A percentile compares a stretch with the other conserved stretches of the same genome.
Conservation (phyloP, 2,888 invertebrate species). For the Ecliptopera silaceata region DNA sequence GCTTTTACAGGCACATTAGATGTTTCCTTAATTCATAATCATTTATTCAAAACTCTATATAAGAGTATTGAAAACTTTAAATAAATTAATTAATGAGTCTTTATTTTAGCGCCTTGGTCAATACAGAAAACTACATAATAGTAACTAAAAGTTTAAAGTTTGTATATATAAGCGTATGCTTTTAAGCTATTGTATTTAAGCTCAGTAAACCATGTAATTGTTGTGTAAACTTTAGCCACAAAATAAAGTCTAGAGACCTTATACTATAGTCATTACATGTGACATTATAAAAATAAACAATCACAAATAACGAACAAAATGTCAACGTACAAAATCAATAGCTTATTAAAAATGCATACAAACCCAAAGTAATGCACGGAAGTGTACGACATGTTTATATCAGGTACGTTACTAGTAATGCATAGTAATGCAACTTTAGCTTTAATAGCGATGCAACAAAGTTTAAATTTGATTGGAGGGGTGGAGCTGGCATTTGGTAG, state of each 20-base stretch:
- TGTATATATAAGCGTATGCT: no score
- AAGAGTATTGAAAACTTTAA: no score
- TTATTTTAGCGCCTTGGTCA: no score
- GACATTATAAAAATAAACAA: background rate
- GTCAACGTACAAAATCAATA: conserved; percentile 59
- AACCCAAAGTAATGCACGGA: conserved; percentile 42
- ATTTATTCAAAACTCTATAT: no score
- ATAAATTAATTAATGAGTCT: no score
- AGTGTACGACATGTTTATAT: conserved; percentile 60
- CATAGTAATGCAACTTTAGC: conserved; percentile 38
- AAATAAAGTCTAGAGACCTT: background rate
- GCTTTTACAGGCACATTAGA: no score
- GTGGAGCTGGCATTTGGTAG: conserved; percentile 13
- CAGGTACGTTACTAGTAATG: conserved; percentile 33
- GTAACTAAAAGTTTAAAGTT: no score
- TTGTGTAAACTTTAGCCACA: no score
- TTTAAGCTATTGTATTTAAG: no score
- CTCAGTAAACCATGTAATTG: no score
- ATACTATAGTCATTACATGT: background rate
- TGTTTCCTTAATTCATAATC: no score
- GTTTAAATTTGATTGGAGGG: conserved; percentile 56
- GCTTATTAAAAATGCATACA: conserved; percentile 69
- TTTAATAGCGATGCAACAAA: conserved; percentile 60
- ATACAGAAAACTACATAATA: no score
- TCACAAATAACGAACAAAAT: background rate